phyloP scores from a whole-genome alignment of 1,140 invertebrate species.

The Drosophila erecta region DNA sequence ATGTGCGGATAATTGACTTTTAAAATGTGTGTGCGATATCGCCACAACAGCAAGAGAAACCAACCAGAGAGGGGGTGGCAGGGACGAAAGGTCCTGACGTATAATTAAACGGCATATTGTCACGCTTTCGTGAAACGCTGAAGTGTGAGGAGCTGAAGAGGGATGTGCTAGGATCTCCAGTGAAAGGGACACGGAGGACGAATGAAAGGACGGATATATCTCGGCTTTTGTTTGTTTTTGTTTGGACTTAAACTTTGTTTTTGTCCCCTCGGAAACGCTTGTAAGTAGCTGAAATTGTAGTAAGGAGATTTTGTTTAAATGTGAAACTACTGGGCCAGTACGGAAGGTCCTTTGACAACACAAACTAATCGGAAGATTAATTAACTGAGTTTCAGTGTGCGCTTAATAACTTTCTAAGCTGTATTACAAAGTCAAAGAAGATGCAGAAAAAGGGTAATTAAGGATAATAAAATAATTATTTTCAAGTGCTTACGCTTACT shows the following conservation, averaged over 20 bases:
- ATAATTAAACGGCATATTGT: constrained; percentile 83
- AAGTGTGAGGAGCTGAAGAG: constrained; percentile 17
- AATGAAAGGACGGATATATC: constrained; percentile 4
- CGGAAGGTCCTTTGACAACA: not conserved
- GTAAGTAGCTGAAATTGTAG: constrained; percentile 12
- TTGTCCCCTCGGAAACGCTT: not conserved
- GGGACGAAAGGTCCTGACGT: constrained; percentile 62
- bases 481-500: not conserved
- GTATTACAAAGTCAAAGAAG: not conserved
- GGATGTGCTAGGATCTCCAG: constrained; percentile 6
- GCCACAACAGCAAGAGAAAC: constrained; percentile 54
- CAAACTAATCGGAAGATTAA: constrained; percentile 8
- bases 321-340: not conserved
- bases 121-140: constrained; percentile 65
- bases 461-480: too few relatives aligned
- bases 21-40: constrained; percentile 81
- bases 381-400: constrained; percentile 1
- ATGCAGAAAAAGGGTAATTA: too few relatives aligned
- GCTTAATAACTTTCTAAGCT: not conserved
- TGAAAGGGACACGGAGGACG: not conserved
- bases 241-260: constrained; percentile 17
- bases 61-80: constrained; percentile 1
- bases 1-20: constrained; percentile 83
- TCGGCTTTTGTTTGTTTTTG: constrained; percentile 34
- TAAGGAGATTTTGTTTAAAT: not conserved